Conservation (phyloP, 2,888 invertebrate genomes). For the Coleophora deauratella region DNA sequence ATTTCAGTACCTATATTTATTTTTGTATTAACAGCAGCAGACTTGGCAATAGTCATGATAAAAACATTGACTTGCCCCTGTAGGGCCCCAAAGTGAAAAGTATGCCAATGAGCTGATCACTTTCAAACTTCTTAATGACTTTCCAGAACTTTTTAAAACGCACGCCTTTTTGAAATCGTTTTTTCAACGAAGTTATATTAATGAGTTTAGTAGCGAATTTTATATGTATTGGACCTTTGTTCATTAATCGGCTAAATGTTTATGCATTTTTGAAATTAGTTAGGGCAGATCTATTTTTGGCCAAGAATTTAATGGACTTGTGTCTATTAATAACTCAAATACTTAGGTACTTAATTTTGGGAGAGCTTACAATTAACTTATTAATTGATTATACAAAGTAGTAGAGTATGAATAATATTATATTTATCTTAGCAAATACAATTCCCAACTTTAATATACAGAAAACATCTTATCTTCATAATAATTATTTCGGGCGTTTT, state of each 20-base stretch:
- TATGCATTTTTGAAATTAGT: conserved; percentile 2
- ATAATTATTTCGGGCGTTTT: no score
- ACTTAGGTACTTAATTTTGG: neutral
- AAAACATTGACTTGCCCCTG: no score
- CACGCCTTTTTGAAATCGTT: conserved; percentile 35
- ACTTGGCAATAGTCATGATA: no score
- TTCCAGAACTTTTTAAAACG: conserved; percentile 43
- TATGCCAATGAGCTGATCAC: conserved; percentile 58
- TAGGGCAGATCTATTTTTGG: neutral
- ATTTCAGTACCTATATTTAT: no score
- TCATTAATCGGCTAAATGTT: conserved; percentile 11
- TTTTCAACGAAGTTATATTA: conserved; percentile 39
- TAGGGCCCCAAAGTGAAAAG: no score
- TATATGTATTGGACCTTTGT: neutral
- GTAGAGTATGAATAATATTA: no score
- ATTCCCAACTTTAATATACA: no score
- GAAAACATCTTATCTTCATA: no score
- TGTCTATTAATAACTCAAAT: neutral
- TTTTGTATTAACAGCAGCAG: no score
- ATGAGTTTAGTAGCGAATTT: neutral
- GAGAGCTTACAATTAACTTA: no score
- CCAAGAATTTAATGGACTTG: neutral
- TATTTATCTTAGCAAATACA: no score
- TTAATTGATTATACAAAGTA: no score
- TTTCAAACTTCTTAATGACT: conserved; percentile 62